Percentiles rank a stretch among this genome's conserved stretches.
These are phyloP conservation scores for Macrosiphum euphorbiae DNA, from an alignment of 2,888 invertebrate species.

Conservation along the genomic window DNA sequence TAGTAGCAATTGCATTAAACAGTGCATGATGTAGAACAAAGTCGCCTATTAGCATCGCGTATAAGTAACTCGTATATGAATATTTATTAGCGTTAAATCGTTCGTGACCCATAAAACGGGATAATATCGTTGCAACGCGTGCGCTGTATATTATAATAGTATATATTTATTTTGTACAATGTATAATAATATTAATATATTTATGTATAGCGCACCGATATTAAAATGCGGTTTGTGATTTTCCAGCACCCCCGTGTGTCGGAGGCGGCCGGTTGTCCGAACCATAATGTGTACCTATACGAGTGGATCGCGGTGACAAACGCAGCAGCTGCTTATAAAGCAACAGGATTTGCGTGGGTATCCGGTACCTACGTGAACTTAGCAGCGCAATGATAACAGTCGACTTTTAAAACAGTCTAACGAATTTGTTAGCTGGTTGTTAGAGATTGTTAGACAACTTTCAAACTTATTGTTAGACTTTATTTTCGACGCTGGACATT, in stretches of 20 bases:
- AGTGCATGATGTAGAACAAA: slow-evolving; percentile 56
- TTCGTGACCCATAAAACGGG: slow-evolving; percentile 57
- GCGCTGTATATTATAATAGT: not conserved
- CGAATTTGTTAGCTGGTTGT: too few relatives aligned
- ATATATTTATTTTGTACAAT: not conserved
- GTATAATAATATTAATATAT: not conserved
- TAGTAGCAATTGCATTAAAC: slow-evolving; percentile 33
- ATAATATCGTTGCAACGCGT: slow-evolving; percentile 21
- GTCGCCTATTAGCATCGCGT: slow-evolving; percentile 41
- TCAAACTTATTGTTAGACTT: too few relatives aligned
- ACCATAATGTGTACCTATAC: not conserved
- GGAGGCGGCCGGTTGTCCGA: not conserved
- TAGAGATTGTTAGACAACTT: too few relatives aligned
- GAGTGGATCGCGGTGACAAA: not conserved
- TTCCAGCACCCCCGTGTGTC: not conserved
- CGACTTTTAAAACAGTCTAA: too few relatives aligned
- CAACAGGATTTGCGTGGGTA: not conserved
- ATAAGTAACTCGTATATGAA: slow-evolving; percentile 42
- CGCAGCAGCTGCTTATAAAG: not conserved
- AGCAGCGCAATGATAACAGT: too few relatives aligned
- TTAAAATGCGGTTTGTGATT: not conserved
- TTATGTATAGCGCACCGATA: not conserved
- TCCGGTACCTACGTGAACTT: not conserved
- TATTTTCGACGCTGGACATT: too few relatives aligned
- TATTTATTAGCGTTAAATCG: slow-evolving; percentile 50